Percentiles rank a stretch among this genome's conserved stretches.
These are phyloP conservation scores for Erebia aethiops DNA, from an alignment of 2,888 invertebrate species.

Conservation along the genomic window DNA sequence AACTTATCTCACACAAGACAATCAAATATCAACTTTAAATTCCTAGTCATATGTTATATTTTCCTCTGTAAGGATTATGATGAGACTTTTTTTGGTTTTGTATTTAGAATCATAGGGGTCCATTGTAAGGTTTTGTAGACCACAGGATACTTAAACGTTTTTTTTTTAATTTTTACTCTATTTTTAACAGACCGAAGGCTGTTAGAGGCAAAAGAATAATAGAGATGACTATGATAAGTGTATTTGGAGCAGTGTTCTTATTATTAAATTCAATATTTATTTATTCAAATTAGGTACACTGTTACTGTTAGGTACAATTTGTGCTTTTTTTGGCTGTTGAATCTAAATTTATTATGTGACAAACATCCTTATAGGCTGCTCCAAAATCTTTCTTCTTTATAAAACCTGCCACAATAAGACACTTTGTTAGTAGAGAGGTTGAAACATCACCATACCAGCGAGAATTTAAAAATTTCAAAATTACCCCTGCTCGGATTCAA, in stretches of 20 bases:
- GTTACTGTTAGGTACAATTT: too few relatives aligned
- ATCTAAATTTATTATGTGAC: too few relatives aligned
- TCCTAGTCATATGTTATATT: not conserved
- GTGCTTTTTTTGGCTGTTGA: too few relatives aligned
- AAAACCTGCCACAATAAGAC: too few relatives aligned
- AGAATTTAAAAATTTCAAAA: too few relatives aligned
- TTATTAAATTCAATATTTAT: too few relatives aligned
- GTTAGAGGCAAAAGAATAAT: not conserved
- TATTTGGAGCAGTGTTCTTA: not conserved
- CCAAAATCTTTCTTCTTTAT: too few relatives aligned
- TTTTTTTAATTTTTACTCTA: slow-evolving; percentile 5
- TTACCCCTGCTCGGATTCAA: too few relatives aligned
- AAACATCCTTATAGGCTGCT: too few relatives aligned
- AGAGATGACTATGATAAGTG: not conserved
- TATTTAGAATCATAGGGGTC: slow-evolving; percentile 10
- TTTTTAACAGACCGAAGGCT: not conserved
- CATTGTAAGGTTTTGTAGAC: slow-evolving; percentile 5
- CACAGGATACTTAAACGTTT: slow-evolving; percentile 11
- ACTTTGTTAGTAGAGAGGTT: too few relatives aligned
- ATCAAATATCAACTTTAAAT: not conserved
- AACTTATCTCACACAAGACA: not conserved
- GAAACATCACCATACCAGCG: too few relatives aligned
- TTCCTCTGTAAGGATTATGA: not conserved
- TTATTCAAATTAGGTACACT: too few relatives aligned
- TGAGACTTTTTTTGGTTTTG: slow-evolving; percentile 11